Evolutionary conservation across 2,113 vertebrate species (phyloP), one percentile per base, ranked within the genome.

Genomic region (Formicarius rufipectus): DNA sequence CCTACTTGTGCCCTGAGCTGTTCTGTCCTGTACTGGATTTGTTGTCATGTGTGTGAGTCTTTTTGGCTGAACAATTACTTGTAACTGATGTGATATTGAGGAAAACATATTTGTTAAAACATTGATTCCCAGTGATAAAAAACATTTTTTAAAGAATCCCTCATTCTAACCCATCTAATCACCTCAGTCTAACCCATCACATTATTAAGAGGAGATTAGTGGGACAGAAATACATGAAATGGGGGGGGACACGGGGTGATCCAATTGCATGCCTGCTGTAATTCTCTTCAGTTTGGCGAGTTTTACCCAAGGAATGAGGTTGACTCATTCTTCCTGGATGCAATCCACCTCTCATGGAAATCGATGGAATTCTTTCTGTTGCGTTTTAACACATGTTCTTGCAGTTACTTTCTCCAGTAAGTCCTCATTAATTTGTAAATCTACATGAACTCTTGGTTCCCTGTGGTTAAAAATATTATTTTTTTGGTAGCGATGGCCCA

Each of bases 241-340:
- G 33, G 25, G 74, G 25, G 74, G 27, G 39, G 19, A 31, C 30
- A 31, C 73, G 50, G 52, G 80, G 42, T 39, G 35, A 67, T n/a
- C 47, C 47, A 5, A 5, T 42, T 25, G 45, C 33, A 7, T 5
- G 53, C 17, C 77, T 39, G 47, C 18, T 55, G 84, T 7, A 85
- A 68, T 49, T 84, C 69, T 28, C 23, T 19, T 40, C 84, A 59
- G 60, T 3, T 16, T 33, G 27, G 90, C 68, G 31, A 52, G 84
- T 84, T 91, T 76, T 53, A 50, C 74, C 66, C 53, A 0, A 96
- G 91, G 95, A 96, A 94, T 93, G 91, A 58, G 10, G 94, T 95
- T 97, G 95, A 96, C 94, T 95, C 95, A 96, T 95, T 97, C 96
- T 88, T 94, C 93, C 95, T 95, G 93, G 95, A 96, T 21, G 17